Conservation (phyloP, 2,888 invertebrate genomes). For the Halictus quadricinctus region DNA sequence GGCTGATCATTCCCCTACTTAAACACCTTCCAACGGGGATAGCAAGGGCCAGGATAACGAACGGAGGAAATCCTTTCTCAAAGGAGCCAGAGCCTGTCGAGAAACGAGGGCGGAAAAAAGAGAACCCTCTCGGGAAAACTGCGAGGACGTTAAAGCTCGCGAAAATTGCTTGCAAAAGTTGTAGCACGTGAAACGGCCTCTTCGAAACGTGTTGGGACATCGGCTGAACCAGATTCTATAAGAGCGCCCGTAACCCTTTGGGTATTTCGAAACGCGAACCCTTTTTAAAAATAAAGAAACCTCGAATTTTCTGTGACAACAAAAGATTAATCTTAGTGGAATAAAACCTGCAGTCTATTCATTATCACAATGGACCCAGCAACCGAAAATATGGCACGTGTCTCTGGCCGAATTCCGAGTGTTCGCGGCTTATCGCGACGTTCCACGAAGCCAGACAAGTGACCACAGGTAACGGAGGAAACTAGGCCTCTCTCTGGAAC, state of each 20-base stretch:
- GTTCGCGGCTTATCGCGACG: constrained; percentile 20
- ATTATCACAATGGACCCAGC: too few relatives aligned
- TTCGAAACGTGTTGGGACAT: neutral
- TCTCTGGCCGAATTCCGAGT: neutral
- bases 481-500: constrained; percentile 44
- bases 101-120: neutral
- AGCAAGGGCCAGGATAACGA: neutral
- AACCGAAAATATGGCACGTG: neutral
- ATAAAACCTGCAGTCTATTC: too few relatives aligned
- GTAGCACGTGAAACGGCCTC: constrained; percentile 4
- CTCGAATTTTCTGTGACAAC: too few relatives aligned
- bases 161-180: constrained; percentile 4
- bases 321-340: too few relatives aligned
- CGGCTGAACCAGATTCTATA: neutral
- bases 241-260: neutral
- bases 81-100: neutral
- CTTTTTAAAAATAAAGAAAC: neutral
- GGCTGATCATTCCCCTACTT: constrained; percentile 22
- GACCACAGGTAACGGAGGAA: constrained; percentile 5
- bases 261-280: neutral
- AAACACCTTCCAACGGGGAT: neutral
- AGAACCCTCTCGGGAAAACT: neutral
- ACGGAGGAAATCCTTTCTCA: constrained; percentile 9
- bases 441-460: constrained; percentile 45
- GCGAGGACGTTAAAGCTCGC: constrained; percentile 20